phyloP scores from a whole-genome alignment of 2,888 invertebrate genomes.

The Antitype chi region DNA sequence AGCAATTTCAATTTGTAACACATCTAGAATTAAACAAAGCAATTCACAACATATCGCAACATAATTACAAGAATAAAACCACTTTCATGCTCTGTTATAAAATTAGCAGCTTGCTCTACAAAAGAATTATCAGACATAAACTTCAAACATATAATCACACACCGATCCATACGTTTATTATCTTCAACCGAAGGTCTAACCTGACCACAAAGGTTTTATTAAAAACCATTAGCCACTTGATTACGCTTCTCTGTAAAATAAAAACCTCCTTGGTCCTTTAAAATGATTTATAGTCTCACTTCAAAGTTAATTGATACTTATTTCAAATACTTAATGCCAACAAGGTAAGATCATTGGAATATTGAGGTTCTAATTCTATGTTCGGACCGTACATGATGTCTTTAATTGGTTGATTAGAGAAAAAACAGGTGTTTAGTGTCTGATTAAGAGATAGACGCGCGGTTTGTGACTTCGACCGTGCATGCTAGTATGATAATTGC shows the following conservation, averaged over 20 bases:
- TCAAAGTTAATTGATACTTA: conserved; percentile 58
- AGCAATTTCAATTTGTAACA: neutral
- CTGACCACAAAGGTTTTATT: conserved; percentile 50
- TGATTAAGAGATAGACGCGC: conserved; percentile 57
- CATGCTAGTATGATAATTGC: conserved; percentile 50
- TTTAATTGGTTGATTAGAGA: conserved; percentile 62
- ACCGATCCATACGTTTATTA: conserved; percentile 29
- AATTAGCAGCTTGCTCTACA: conserved; percentile 38
- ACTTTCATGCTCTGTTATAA: conserved; percentile 29
- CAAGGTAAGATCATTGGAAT: conserved; percentile 53
- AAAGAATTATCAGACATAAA: conserved; percentile 31
- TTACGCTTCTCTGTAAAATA: conserved; percentile 49
- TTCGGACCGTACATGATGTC: conserved; percentile 48
- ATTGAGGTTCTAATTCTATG: conserved; percentile 47
- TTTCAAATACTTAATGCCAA: conserved; percentile 49
- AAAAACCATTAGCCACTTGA: conserved; percentile 45
- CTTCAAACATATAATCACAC: conserved; percentile 35
- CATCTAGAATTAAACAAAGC: conserved; percentile 19
- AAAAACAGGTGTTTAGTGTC: conserved; percentile 52
- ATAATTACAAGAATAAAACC: conserved; percentile 24
- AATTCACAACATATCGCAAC: neutral
- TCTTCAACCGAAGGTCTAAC: conserved; percentile 37
- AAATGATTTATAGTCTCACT: conserved; percentile 54
- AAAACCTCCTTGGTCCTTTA: conserved; percentile 43
- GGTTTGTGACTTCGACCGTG: conserved; percentile 48